A percentile compares a stretch with the other conserved stretches of the same genome.
Evolutionary conservation across 2,888 invertebrate genomes (phyloP).

Genomic region (Ischnura elegans): DNA sequence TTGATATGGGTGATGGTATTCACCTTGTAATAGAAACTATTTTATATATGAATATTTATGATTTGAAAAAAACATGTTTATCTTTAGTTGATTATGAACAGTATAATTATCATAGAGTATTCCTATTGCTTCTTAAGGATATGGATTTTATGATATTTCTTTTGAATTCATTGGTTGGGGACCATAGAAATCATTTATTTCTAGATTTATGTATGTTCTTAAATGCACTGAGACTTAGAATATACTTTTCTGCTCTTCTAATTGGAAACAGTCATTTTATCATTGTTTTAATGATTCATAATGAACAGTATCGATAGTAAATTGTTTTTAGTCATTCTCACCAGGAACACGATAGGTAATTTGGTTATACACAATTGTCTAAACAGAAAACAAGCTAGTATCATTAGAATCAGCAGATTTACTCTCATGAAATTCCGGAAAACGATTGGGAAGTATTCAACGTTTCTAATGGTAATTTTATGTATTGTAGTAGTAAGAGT

Average conservation of each 20-base stretch:
- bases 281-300: neutral
- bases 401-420: neutral
- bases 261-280: neutral
- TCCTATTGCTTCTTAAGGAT: neutral
- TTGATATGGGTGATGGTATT: neutral
- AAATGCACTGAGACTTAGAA: neutral
- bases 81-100: neutral
- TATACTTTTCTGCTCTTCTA: neutral
- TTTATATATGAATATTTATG: conserved; percentile 26
- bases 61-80: neutral
- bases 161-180: neutral
- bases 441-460: too few species aligned
- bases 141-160: neutral
- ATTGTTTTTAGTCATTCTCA: neutral
- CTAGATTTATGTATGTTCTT: neutral
- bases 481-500: neutral
- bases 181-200: neutral
- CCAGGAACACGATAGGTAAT: neutral
- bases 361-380: neutral
- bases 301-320: neutral
- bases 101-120: neutral
- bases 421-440: neutral
- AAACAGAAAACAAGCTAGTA: neutral
- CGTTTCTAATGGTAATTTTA: neutral
- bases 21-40: neutral